Conservation (phyloP, 2,888 invertebrate genomes). For the Drosophila austrosaltans region DNA sequence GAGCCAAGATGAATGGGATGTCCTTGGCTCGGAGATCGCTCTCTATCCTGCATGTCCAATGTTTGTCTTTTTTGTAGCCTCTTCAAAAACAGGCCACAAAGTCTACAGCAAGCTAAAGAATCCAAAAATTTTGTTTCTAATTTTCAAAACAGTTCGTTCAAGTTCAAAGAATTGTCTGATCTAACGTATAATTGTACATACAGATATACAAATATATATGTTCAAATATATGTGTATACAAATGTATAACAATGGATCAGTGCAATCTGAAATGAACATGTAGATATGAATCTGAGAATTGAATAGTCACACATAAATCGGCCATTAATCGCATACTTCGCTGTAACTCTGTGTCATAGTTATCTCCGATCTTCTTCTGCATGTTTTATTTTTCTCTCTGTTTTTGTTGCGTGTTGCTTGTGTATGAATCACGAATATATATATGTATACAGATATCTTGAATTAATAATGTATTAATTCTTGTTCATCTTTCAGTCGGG, state of each 20-base stretch:
- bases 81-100: slow-evolving; percentile 24
- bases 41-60: slow-evolving; percentile 60
- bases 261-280: background rate
- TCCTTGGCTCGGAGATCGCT: slow-evolving; percentile 64
- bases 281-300: slow-evolving; percentile 10
- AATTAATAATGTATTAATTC: background rate
- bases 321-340: slow-evolving; percentile 20
- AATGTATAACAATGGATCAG: background rate
- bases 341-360: slow-evolving; percentile 36
- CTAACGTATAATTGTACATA: background rate
- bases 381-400: slow-evolving; percentile 23
- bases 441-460: background rate
- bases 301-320: slow-evolving; percentile 24
- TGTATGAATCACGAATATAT: slow-evolving; percentile 28
- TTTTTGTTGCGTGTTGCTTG: slow-evolving; percentile 35
- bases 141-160: slow-evolving; percentile 6
- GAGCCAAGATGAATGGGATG: slow-evolving; percentile 63
- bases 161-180: background rate
- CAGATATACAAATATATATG: background rate
- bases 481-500: slow-evolving; percentile 86
- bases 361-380: slow-evolving; percentile 29
- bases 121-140: slow-evolving; percentile 7
- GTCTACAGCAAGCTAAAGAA: slow-evolving; percentile 27
- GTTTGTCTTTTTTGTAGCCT: slow-evolving; percentile 33
- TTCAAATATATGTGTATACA: background rate